Conservation (phyloP, 2,797 vertebrate genomes). For the Protosalanx chinensis region DNA sequence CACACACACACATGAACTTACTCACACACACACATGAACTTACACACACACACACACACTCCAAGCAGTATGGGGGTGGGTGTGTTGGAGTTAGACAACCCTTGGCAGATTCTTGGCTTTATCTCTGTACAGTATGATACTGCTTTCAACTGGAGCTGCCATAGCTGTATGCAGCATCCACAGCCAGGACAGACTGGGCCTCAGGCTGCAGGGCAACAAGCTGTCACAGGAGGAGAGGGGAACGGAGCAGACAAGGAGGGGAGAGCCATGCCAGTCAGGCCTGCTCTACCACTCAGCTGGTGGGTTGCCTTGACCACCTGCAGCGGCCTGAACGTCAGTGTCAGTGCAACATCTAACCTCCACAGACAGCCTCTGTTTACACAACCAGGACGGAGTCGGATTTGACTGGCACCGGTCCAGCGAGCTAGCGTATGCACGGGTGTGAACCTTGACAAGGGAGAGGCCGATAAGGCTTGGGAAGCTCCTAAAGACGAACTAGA, state of each 20-base stretch:
- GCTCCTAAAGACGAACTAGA: constrained; percentile 65
- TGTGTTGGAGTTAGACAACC: constrained; percentile 28
- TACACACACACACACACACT: constrained; percentile 3
- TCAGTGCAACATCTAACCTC: not conserved
- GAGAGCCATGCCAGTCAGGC: too few relatives aligned
- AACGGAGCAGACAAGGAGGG: not conserved
- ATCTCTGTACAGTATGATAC: constrained; percentile 34
- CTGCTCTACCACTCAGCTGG: too few relatives aligned
- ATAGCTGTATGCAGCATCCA: constrained; percentile 40
- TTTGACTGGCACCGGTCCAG: constrained; percentile 20
- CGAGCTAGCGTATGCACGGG: constrained; percentile 32
- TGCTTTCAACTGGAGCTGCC: constrained; percentile 36
- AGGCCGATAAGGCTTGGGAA: constrained; percentile 64
- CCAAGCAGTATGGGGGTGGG: not conserved
- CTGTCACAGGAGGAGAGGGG: not conserved
- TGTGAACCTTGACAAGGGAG: constrained; percentile 44
- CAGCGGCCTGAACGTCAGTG: not conserved
- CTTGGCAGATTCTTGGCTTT: constrained; percentile 27
- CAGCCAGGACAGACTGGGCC: constrained; percentile 27
- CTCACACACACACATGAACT: constrained; percentile 1
- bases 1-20: constrained; percentile 8
- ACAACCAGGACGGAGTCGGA: constrained; percentile 6
- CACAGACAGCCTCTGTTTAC: not conserved
- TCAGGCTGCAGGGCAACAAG: not conserved
- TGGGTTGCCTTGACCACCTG: not conserved